Evolutionary conservation across 2,888 invertebrate genomes (phyloP).

Genomic region (Gastrophysa polygoni): DNA sequence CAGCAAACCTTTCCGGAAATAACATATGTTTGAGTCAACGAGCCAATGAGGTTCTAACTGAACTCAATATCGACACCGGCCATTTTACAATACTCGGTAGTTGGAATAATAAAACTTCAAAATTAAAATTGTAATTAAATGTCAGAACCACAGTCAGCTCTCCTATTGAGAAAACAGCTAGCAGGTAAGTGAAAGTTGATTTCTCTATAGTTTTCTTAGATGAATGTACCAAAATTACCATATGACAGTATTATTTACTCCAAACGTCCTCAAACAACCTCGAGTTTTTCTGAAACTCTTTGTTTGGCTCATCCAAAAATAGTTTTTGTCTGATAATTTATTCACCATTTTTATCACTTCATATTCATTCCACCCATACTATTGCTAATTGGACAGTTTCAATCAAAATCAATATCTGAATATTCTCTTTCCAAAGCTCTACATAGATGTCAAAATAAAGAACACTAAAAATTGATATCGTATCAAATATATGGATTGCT

Average conservation of each 20-base stretch:
- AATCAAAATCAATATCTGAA: constrained; percentile 36
- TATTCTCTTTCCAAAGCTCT: constrained; percentile 23
- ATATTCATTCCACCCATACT: constrained; percentile 2
- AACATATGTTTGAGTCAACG: constrained; percentile 54
- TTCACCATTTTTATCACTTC: constrained; percentile 3
- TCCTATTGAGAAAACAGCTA: constrained; percentile 93
- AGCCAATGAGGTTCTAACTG: constrained; percentile 49
- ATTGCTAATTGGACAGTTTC: background rate
- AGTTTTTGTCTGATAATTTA: constrained; percentile 31
- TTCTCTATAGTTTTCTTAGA: constrained; percentile 22
- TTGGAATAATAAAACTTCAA: constrained; percentile 62
- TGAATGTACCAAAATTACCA: constrained; percentile 19
- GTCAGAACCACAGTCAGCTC: constrained; percentile 95
- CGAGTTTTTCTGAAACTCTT: constrained; percentile 37
- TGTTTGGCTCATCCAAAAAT: constrained; percentile 39
- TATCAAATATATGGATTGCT: too few relatives aligned
- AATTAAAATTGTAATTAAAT: constrained; percentile 84
- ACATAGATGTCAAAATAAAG: constrained; percentile 26
- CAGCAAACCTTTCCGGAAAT: constrained; percentile 54
- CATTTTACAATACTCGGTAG: constrained; percentile 71
- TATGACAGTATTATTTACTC: constrained; percentile 20
- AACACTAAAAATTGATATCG: background rate
- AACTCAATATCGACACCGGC: constrained; percentile 62
- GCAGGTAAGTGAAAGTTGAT: constrained; percentile 73
- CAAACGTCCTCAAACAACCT: constrained; percentile 41